Evolutionary conservation across 1,140 invertebrate species (phyloP), one percentile per base, ranked within the genome.

Genomic region (Camponotus vicinus): DNA sequence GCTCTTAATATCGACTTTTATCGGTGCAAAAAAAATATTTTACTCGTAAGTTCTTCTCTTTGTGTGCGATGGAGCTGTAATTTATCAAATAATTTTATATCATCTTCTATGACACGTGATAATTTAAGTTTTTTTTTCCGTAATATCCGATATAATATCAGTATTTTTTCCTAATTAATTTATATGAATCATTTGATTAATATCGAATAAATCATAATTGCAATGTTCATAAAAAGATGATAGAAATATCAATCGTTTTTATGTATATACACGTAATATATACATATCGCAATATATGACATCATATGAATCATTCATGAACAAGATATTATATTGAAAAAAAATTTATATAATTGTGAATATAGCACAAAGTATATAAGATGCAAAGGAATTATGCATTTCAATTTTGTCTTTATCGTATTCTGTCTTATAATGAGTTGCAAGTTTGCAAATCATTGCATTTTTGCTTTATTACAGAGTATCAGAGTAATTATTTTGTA

Each of bases 401-500:
- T 63, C 27, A 45, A 37, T 61, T 73, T 69, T 71, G n/a, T 59
- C 18, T 42, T 7, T 78, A 13, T 42, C 21, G 7, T 37, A 27
- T 7, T 52, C 49, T 52, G 15, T 49, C 45, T 49, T 49, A 49
- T 11, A 49, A 1, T 13, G 45, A 34, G 1, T 40, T 32, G 27
- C 9, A 3, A 71, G 18, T 59, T 71, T 59, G 52, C 42, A 61
- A 63, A 73, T 49, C 79, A 2, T 18, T 73, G 13, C 42, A 45
- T 21, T 57, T 27, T 73, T 32, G 67, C 69, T 49, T 27, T 49
- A 49, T 34, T 55, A 42, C 7, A 37, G 55, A 7, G 27, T 27
- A 73, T 49, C 15, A 34, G 55, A 73, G 32, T 83, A 83, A 83
- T 83, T 83, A 83, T 70, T 75, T 57, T 15, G 57, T 61, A 75